Percentiles rank a stretch among this genome's conserved stretches.
Conservation (phyloP, 2,888 invertebrate genomes). For the Drosophila hamatofila region DNA sequence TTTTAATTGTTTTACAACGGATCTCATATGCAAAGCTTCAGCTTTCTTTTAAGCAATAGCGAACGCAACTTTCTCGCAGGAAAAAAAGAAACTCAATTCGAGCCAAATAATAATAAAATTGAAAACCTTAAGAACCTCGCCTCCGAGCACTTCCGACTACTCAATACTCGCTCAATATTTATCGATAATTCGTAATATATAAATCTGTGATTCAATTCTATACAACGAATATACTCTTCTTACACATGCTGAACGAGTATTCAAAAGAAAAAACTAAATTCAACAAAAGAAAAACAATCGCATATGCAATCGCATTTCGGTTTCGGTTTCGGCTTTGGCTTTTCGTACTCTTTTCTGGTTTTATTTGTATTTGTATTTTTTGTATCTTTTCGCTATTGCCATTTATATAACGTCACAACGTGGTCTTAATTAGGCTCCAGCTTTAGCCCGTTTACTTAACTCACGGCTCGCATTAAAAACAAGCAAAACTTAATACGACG, state of each 20-base stretch:
- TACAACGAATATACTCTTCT: neutral
- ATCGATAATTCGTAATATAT: neutral
- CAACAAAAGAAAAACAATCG: constrained; percentile 36
- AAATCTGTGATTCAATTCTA: neutral
- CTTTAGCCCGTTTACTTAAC: constrained; percentile 49
- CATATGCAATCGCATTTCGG: constrained; percentile 35
- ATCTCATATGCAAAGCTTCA: neutral
- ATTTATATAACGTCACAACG: constrained; percentile 56
- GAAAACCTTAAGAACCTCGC: constrained; percentile 7
- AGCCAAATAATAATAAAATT: constrained; percentile 24
- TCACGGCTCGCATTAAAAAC: constrained; percentile 31
- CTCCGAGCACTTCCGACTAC: neutral
- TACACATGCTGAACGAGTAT: neutral
- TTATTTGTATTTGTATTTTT: constrained; percentile 14
- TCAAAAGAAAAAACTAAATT: neutral
- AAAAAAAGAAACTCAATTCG: constrained; percentile 2
- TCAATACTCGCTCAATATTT: neutral
- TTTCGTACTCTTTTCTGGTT: constrained; percentile 21
- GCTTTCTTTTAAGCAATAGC: constrained; percentile 21
- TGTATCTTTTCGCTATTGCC: constrained; percentile 30
- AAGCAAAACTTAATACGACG: constrained; percentile 30
- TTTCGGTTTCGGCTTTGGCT: constrained; percentile 15
- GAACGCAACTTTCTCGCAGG: constrained; percentile 36
- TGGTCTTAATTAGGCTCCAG: constrained; percentile 72
- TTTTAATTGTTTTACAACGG: neutral